Conservation (phyloP, 2,888 invertebrate species). For the Cetonia aurata region DNA sequence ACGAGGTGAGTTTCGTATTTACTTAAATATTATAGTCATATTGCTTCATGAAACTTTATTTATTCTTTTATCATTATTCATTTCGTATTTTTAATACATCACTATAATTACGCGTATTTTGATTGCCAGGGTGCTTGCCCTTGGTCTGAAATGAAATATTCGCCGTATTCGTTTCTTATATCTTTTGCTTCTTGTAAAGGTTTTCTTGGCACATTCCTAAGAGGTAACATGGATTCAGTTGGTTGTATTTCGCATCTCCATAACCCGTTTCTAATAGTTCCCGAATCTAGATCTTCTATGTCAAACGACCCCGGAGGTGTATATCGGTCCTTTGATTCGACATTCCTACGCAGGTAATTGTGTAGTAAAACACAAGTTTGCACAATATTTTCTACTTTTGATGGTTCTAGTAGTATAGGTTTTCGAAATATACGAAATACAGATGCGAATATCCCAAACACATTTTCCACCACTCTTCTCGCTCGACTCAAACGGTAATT, state of each 20-base stretch:
- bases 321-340: not conserved
- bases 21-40: no score
- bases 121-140: not conserved
- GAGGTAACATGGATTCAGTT: constrained; percentile 1
- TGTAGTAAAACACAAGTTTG: constrained; percentile 3
- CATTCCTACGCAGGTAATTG: not conserved
- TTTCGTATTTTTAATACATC: no score
- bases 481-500: constrained; percentile 49
- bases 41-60: no score
- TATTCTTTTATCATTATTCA: no score
- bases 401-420: constrained; percentile 15
- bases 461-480: constrained; percentile 49
- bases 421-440: not conserved
- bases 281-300: no score
- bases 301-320: not conserved
- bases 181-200: not conserved
- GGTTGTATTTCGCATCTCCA: no score
- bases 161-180: not conserved
- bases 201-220: constrained; percentile 25
- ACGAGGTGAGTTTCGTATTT: not conserved
- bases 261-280: no score
- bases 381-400: constrained; percentile 1
- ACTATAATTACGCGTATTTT: no score
- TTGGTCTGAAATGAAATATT: not conserved
- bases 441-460: constrained; percentile 45